A percentile compares a stretch with the other conserved stretches of the same genome.
Evolutionary conservation across 2,888 invertebrate species (phyloP).

Genomic region (Nasonovia ribisnigri): DNA sequence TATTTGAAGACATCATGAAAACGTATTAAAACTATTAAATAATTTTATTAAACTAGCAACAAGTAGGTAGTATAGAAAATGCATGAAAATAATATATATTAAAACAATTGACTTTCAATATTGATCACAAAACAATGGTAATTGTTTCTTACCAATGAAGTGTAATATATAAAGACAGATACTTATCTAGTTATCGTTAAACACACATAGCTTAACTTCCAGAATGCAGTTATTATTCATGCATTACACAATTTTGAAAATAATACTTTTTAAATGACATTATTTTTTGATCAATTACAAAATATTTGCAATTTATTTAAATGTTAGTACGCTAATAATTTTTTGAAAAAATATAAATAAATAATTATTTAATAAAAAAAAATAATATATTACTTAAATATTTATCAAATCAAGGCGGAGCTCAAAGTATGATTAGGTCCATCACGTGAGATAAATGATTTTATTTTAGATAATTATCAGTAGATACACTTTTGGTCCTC

Average conservation of each 20-base stretch:
- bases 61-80: background rate
- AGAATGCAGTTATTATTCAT: background rate
- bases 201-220: background rate
- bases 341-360: background rate
- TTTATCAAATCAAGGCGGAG: background rate
- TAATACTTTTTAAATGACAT: background rate
- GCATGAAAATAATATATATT: background rate
- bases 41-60: background rate
- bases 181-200: background rate
- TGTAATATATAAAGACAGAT: background rate
- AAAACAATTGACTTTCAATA: background rate
- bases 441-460: background rate
- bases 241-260: background rate
- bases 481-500: background rate
- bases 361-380: background rate
- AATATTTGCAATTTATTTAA: background rate
- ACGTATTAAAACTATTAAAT: background rate
- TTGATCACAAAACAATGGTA: conserved; percentile 21
- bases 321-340: background rate
- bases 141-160: conserved; percentile 23
- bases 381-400: background rate
- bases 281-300: background rate
- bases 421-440: background rate
- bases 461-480: background rate
- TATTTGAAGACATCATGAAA: background rate